Conservation (phyloP, 2,113 vertebrate genomes). For the Synodontis membranacea region DNA sequence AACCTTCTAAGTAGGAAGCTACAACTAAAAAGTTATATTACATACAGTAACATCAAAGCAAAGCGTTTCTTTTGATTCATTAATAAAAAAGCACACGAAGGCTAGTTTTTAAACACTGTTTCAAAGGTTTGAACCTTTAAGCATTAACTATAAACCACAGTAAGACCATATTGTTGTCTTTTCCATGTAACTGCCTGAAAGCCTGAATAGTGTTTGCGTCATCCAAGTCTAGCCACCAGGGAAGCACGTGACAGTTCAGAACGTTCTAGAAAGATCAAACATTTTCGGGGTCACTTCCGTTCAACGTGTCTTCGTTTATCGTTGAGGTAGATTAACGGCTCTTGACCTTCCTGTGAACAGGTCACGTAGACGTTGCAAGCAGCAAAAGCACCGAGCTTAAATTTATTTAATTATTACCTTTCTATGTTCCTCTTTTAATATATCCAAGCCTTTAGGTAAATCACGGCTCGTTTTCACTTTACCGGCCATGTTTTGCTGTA, state of each 20-base stretch:
- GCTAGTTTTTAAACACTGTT: neutral
- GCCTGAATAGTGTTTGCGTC: neutral
- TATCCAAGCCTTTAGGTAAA: conserved; percentile 68
- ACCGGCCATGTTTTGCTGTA: conserved; percentile 62
- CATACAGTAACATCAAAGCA: no score
- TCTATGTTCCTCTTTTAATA: conserved; percentile 82
- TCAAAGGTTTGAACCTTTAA: neutral
- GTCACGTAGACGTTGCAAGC: neutral
- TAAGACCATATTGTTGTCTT: neutral
- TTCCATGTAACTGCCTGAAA: neutral
- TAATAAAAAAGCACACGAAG: neutral
- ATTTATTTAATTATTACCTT: conserved; percentile 81
- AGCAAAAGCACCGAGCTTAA: neutral
- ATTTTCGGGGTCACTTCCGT: neutral
- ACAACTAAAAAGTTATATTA: neutral
- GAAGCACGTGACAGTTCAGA: neutral
- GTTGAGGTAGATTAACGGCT: neutral
- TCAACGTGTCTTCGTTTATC: neutral
- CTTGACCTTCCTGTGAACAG: neutral
- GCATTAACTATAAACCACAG: neutral
- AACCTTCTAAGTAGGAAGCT: no score
- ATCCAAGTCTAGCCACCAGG: neutral
- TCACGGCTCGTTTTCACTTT: conserved; percentile 55
- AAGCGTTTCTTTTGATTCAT: neutral
- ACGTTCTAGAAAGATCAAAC: neutral